Evolutionary conservation across 2,888 invertebrate genomes (phyloP).

Genomic region (Dyspetes luteomarginatus): DNA sequence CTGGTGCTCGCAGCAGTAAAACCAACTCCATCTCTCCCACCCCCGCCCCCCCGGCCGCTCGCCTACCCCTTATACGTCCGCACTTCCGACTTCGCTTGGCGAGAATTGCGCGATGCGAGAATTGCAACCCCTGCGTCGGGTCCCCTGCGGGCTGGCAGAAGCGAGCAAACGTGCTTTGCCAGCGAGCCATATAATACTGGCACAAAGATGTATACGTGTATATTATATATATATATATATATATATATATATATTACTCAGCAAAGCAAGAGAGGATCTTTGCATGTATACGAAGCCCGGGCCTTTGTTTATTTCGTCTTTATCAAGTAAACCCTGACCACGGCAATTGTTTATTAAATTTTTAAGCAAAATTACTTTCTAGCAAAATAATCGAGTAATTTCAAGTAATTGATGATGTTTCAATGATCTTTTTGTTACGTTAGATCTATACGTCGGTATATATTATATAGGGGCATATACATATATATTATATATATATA

Average conservation of each 20-base stretch:
- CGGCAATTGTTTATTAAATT: slow-evolving; percentile 3
- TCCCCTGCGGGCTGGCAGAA: slow-evolving; percentile 6
- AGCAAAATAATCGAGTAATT: neutral
- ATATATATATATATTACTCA: neutral
- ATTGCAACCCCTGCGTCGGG: slow-evolving; percentile 25
- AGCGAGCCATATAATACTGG: slow-evolving; percentile 1
- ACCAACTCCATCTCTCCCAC: slow-evolving; percentile 37
- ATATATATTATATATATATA: neutral
- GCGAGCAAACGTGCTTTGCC: slow-evolving; percentile 38
- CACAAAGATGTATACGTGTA: neutral
- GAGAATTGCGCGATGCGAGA: slow-evolving; percentile 39
- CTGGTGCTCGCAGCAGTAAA: slow-evolving; percentile 60
- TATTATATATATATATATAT: neutral
- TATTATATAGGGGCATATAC: neutral
- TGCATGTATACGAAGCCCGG: slow-evolving; percentile 2
- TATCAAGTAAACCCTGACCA: slow-evolving; percentile 50
- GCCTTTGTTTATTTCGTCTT: slow-evolving; percentile 45
- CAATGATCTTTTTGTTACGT: neutral
- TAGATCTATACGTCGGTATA: neutral
- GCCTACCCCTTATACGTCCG: slow-evolving; percentile 39
- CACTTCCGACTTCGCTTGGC: slow-evolving; percentile 56
- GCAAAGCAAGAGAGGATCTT: neutral
- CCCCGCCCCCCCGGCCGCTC: neutral
- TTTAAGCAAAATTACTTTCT: neutral
- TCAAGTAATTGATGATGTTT: neutral